These are phyloP conservation scores for Caenorhabditis sp. DNA, from an alignment of 2,888 invertebrate species.

Conservation along the genomic window DNA sequence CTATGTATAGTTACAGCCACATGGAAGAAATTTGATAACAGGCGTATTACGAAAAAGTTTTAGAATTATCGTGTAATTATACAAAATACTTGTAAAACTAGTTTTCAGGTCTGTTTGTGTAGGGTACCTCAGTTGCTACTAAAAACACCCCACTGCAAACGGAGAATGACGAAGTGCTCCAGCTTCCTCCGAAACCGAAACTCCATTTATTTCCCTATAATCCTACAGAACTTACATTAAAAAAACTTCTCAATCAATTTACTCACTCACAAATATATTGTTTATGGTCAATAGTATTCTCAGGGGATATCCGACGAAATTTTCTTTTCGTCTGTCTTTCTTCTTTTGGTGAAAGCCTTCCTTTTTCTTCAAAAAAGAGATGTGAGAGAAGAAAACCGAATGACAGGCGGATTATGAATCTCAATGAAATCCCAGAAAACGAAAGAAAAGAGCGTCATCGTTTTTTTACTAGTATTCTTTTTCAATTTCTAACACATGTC, in stretches of 20 bases:
- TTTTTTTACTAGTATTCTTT: slow-evolving; percentile 2
- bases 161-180: too few species aligned
- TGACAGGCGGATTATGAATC: slow-evolving; percentile 33
- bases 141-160: too few species aligned
- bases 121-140: too few species aligned
- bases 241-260: neutral
- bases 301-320: slow-evolving; percentile 39
- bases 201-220: too few species aligned
- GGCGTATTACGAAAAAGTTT: too few species aligned
- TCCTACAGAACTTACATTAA: slow-evolving; percentile 2
- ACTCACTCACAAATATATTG: slow-evolving; percentile 14
- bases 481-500: neutral
- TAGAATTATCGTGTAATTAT: too few species aligned
- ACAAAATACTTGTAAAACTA: too few species aligned
- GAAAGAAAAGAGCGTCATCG: slow-evolving; percentile 14
- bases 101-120: too few species aligned
- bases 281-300: slow-evolving; percentile 33
- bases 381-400: slow-evolving; percentile 11
- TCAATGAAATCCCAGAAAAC: slow-evolving; percentile 18
- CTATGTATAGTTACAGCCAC: too few species aligned
- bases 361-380: slow-evolving; percentile 1
- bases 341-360: slow-evolving; percentile 21
- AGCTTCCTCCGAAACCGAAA: too few species aligned
- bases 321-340: slow-evolving; percentile 10
- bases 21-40: too few species aligned